Conservation (phyloP, 2,113 vertebrate species). For the Tachycineta bicolor region DNA sequence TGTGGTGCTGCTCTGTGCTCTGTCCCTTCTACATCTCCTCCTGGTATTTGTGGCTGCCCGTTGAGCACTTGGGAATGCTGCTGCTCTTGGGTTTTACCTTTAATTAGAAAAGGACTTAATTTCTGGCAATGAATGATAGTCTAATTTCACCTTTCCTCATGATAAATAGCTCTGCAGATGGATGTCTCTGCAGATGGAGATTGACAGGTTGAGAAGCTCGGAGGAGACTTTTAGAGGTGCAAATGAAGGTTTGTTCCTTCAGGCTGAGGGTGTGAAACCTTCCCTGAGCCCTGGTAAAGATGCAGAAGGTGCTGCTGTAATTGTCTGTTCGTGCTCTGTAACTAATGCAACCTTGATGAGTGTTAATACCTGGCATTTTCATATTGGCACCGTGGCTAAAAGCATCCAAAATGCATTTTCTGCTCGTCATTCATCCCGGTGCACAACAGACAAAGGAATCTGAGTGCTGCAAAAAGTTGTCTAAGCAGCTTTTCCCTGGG, state of each 20-base stretch:
- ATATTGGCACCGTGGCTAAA: background rate
- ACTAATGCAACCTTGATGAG: constrained; percentile 1
- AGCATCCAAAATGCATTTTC: constrained; percentile 16
- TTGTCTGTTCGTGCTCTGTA: background rate
- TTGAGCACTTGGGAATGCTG: background rate
- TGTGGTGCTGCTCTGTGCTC: rapidly evolving
- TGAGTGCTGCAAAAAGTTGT: background rate
- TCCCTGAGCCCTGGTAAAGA: background rate
- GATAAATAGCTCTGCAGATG: constrained; percentile 30
- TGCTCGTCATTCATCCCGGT: background rate
- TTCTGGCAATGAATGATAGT: constrained; percentile 12
- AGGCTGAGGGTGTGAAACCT: background rate
- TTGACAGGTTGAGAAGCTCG: constrained; percentile 10
- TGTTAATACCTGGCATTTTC: constrained; percentile 21
- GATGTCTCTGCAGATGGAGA: background rate
- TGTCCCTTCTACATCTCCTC: background rate
- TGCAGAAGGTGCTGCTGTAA: constrained; percentile 12
- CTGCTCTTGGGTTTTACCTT: constrained; percentile 16
- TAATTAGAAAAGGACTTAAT: constrained; percentile 34
- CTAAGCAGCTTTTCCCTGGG: constrained; percentile 6
- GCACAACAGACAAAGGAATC: background rate
- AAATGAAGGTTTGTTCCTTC: constrained; percentile 19
- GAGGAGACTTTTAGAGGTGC: constrained; percentile 31
- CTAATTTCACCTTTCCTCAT: constrained; percentile 36
- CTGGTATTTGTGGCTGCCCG: background rate